Evolutionary conservation across 2,113 vertebrate species (phyloP).

Genomic region (Nothobranchius furzeri): DNA sequence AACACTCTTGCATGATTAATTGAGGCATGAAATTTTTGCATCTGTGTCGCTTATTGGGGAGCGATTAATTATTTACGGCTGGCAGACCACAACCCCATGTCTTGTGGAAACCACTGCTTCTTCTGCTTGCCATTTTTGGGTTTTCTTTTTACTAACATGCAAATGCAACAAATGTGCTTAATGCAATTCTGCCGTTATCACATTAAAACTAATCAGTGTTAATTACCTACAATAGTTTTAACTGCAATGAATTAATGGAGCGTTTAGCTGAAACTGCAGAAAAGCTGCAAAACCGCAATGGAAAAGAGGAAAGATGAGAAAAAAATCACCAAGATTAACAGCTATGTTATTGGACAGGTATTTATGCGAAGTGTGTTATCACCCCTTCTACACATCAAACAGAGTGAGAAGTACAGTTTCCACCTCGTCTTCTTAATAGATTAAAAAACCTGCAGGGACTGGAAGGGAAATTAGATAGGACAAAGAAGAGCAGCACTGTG

Average conservation of each 20-base stretch:
- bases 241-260: constrained; percentile 23
- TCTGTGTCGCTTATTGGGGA: constrained; percentile 49
- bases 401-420: constrained; percentile 50
- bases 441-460: constrained; percentile 44
- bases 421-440: constrained; percentile 48
- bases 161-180: constrained; percentile 24
- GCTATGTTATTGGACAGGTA: constrained; percentile 18
- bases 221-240: constrained; percentile 24
- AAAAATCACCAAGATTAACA: constrained; percentile 19
- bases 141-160: constrained; percentile 14
- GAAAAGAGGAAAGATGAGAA: too few relatives aligned
- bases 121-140: constrained; percentile 48
- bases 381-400: constrained; percentile 48
- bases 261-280: constrained; percentile 1
- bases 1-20: constrained; percentile 68
- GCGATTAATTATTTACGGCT: constrained; percentile 71
- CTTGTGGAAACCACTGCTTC: constrained; percentile 52
- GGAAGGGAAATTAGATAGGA: constrained; percentile 59
- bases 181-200: constrained; percentile 23
- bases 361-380: constrained; percentile 39
- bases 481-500: constrained; percentile 65
- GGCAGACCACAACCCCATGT: constrained; percentile 53
- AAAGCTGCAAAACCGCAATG: background rate
- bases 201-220: constrained; percentile 23
- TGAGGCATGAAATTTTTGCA: constrained; percentile 64